Evolutionary conservation across 2,113 vertebrate genomes (phyloP).

Genomic region (Illadopsis cleaveri): DNA sequence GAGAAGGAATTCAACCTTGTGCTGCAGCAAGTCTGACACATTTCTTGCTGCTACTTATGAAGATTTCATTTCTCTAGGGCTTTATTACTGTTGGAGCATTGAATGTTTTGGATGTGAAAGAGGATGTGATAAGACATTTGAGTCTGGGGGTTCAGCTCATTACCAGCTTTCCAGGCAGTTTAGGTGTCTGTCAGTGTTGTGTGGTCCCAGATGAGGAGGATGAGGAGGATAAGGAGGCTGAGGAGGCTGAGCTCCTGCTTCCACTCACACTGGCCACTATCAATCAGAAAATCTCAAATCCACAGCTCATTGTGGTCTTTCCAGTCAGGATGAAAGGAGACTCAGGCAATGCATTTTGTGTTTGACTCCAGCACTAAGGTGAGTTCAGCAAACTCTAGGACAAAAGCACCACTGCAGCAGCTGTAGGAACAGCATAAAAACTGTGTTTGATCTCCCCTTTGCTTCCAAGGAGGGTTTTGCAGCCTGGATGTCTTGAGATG

Average conservation of each 20-base stretch:
- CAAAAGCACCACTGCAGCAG: neutral
- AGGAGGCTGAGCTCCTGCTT: neutral
- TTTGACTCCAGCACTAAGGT: neutral
- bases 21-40: neutral
- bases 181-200: neutral
- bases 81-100: neutral
- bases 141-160: neutral
- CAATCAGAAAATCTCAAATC: neutral
- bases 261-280: neutral
- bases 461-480: conserved; percentile 53
- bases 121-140: neutral
- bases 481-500: conserved; percentile 41
- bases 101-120: neutral
- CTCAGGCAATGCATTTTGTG: neutral
- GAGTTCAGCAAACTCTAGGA: neutral
- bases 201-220: neutral
- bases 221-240: neutral
- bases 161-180: neutral
- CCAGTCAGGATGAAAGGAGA: neutral
- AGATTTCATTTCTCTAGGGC: neutral
- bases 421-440: neutral
- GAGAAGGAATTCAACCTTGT: neutral
- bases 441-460: conserved; percentile 39
- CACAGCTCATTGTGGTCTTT: neutral
- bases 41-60: neutral